Percentiles rank a stretch among this genome's conserved stretches.
These are phyloP conservation scores for Nannospalax galili DNA, from an alignment of 2,113 vertebrate genomes.

Conservation along the genomic window DNA sequence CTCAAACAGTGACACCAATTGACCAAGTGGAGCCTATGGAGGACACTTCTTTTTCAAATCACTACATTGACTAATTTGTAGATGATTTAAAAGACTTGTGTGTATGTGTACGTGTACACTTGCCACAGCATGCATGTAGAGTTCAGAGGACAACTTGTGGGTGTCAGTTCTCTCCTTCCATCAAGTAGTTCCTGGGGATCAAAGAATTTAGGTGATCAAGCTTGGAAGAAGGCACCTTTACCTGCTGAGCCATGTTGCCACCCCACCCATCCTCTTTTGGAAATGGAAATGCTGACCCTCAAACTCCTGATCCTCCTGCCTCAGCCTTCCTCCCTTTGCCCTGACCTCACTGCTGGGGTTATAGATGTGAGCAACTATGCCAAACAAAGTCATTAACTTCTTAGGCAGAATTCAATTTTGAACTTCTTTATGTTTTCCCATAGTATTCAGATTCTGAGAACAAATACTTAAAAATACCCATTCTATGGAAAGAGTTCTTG, in stretches of 20 bases:
- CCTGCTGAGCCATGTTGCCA: background rate
- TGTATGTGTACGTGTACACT: background rate
- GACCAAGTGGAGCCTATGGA: too few relatives aligned
- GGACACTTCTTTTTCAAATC: too few relatives aligned
- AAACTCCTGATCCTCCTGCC: background rate
- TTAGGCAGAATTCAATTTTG: background rate
- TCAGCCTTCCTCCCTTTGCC: background rate
- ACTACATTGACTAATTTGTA: background rate
- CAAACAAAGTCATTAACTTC: background rate
- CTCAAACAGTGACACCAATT: too few relatives aligned
- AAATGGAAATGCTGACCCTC: background rate
- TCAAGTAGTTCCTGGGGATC: background rate
- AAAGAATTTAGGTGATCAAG: background rate
- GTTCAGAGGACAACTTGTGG: background rate
- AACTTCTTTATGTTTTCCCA: slow-evolving; percentile 36
- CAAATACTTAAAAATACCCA: slow-evolving; percentile 48
- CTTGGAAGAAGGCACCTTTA: background rate
- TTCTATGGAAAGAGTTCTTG: background rate
- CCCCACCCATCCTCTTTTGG: background rate
- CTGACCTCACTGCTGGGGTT: background rate
- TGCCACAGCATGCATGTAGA: background rate
- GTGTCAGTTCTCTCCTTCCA: background rate
- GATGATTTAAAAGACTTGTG: background rate
- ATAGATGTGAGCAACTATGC: background rate
- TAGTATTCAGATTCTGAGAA: slow-evolving; percentile 19